Percentiles rank a stretch among this genome's conserved stretches.
Evolutionary conservation across 2,113 vertebrate genomes (phyloP).

Genomic region (Camelus bactrianus): DNA sequence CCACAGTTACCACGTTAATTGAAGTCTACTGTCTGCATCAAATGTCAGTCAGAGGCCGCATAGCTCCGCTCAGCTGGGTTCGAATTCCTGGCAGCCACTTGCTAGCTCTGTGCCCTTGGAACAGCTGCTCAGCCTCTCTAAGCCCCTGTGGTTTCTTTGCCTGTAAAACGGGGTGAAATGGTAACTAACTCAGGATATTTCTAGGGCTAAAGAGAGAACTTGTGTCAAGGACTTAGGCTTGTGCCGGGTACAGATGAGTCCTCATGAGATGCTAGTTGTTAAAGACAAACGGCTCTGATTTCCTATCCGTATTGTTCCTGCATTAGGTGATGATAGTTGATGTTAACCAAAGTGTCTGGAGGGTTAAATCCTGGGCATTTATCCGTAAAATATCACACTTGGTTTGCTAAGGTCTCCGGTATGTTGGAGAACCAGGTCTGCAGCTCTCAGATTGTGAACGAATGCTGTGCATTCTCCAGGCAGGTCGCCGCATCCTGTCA

Average conservation of each 20-base stretch:
- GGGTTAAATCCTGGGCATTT: background rate
- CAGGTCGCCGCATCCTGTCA: background rate
- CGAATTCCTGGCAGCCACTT: background rate
- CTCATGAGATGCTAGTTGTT: background rate
- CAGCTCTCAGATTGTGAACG: background rate
- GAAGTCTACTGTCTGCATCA: background rate
- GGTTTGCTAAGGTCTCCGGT: background rate
- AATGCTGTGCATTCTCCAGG: background rate
- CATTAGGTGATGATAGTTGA: background rate
- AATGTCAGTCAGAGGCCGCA: background rate
- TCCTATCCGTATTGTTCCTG: background rate
- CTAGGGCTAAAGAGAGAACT: background rate
- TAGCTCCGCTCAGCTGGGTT: background rate
- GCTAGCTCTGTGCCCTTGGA: background rate
- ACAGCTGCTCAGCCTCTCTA: background rate
- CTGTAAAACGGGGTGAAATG: background rate
- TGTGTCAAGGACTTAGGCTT: background rate
- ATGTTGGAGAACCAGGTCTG: background rate
- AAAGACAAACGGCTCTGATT: background rate
- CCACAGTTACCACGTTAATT: background rate
- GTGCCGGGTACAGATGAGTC: background rate
- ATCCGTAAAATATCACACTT: background rate
- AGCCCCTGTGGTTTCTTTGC: background rate
- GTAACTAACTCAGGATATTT: background rate
- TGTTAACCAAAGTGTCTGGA: background rate